Evolutionary conservation across 2,888 invertebrate genomes (phyloP).

Genomic region (Rhopalosiphum nymphaeae): DNA sequence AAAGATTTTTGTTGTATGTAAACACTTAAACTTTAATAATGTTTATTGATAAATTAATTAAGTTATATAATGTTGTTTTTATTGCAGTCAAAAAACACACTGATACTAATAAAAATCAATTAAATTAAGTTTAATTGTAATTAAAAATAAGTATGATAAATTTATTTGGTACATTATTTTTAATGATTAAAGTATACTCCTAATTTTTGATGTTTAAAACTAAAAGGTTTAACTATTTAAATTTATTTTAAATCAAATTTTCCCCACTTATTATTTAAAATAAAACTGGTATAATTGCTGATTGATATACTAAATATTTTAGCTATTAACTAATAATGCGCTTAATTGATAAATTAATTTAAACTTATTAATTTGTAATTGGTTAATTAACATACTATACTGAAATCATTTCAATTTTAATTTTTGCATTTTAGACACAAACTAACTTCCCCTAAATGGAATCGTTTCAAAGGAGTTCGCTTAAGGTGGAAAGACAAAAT

Average conservation of each 20-base stretch:
- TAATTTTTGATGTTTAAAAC: background rate
- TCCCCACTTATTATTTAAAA: background rate
- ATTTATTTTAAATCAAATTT: conserved; percentile 19
- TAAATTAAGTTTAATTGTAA: background rate
- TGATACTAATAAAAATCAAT: background rate
- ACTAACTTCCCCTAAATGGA: conserved; percentile 99
- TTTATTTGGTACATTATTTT: conserved; percentile 43
- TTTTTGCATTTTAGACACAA: conserved; percentile 84
- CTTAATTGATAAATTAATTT: background rate
- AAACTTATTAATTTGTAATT: background rate
- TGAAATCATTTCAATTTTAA: conserved; percentile 35
- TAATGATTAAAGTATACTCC: conserved; percentile 11
- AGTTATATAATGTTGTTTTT: background rate
- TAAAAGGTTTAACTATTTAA: background rate
- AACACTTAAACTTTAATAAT: background rate
- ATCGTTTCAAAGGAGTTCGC: conserved; percentile 98
- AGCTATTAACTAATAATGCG: conserved; percentile 24
- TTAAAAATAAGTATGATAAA: conserved; percentile 28
- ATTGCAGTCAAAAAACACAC: background rate
- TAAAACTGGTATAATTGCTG: conserved; percentile 31
- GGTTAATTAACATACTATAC: background rate
- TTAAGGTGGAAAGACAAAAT: conserved; percentile 99
- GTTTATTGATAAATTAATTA: background rate
- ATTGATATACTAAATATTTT: conserved; percentile 17
- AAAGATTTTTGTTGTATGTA: background rate